A percentile compares a stretch with the other conserved stretches of the same genome.
Conservation (phyloP, 1,140 invertebrate species). For the Alviniconcha marisindica region DNA sequence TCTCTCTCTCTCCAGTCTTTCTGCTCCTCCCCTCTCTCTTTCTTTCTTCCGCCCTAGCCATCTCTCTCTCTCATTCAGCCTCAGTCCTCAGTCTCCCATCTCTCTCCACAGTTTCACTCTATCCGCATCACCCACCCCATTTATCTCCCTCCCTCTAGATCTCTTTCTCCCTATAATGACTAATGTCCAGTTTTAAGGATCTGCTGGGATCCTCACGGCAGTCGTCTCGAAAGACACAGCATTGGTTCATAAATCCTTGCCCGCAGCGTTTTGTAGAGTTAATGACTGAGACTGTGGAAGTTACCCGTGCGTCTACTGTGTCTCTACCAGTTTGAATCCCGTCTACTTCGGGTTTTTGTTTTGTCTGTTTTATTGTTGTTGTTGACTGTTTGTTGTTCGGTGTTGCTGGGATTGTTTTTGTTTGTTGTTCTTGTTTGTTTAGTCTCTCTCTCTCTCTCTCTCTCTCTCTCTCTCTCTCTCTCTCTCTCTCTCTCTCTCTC, state of each 20-base stretch:
- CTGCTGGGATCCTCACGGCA: too few species aligned
- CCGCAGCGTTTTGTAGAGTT: too few species aligned
- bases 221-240: too few species aligned
- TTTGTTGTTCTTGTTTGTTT: constrained; percentile 65
- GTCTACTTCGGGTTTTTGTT: too few species aligned
- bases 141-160: constrained; percentile 56
- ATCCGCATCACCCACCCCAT: constrained; percentile 43
- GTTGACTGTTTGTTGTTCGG: too few species aligned
- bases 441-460: constrained; percentile 37
- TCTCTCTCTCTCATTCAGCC: neutral
- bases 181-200: too few species aligned
- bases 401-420: too few species aligned
- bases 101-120: neutral
- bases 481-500: constrained; percentile 39
- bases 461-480: constrained; percentile 38
- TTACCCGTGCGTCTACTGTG: too few species aligned
- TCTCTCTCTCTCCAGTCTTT: constrained; percentile 46
- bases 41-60: neutral
- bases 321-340: too few species aligned
- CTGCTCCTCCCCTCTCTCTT: constrained; percentile 41
- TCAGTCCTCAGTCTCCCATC: neutral
- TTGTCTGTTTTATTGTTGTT: too few species aligned
- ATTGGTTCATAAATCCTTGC: too few species aligned
- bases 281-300: too few species aligned
- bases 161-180: constrained; percentile 32